Conservation (phyloP, 2,797 vertebrate genomes). For the Mionectes olivaceus region DNA sequence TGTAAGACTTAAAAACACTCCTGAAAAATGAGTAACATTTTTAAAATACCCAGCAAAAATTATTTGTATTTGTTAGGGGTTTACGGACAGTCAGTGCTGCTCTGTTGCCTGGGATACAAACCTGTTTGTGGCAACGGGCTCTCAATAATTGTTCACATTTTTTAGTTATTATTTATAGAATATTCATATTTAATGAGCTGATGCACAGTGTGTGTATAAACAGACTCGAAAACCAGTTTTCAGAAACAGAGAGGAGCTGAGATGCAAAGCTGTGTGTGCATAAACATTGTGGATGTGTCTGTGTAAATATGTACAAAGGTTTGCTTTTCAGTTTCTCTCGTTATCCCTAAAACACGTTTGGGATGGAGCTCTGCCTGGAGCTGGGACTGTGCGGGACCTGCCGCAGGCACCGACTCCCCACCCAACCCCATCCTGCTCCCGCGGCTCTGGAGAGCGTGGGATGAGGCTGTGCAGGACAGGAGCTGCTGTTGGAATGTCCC, state of each 20-base stretch:
- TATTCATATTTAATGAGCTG: constrained; percentile 51
- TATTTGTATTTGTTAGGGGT: not conserved
- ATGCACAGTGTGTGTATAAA: not conserved
- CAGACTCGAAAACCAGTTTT: not conserved
- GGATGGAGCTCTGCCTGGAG: not conserved
- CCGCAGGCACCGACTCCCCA: not conserved
- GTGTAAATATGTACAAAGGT: not conserved
- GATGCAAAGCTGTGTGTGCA: not conserved
- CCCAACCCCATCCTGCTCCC: not conserved
- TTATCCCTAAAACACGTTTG: not conserved
- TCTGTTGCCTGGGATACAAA: constrained; percentile 37
- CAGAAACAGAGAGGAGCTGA: not conserved
- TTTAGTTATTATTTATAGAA: constrained; percentile 49
- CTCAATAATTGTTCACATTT: not conserved
- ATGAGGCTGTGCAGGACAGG: not conserved
- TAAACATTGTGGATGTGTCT: rapidly evolving
- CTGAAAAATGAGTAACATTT: not conserved
- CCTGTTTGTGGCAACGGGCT: not conserved
- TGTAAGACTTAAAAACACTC: not conserved
- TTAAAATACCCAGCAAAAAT: not conserved
- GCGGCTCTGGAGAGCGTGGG: rapidly evolving
- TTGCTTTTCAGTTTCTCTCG: not conserved
- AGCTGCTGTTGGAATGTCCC: rapidly evolving
- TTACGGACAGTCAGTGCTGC: not conserved
- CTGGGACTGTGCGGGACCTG: rapidly evolving